These are phyloP conservation scores for Chironomus tentans DNA, from an alignment of 2,888 invertebrate genomes.

Conservation along the genomic window DNA sequence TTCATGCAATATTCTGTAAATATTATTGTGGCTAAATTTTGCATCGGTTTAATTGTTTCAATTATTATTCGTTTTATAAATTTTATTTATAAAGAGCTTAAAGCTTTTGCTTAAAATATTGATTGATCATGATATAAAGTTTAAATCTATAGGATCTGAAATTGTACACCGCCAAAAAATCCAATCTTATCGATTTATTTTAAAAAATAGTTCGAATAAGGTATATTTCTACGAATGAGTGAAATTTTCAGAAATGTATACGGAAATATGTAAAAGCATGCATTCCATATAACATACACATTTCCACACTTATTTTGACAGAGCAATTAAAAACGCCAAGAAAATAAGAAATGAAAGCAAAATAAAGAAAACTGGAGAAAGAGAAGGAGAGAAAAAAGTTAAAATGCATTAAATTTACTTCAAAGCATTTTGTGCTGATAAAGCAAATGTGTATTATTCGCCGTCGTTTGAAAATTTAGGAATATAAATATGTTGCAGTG, in stretches of 20 bases:
- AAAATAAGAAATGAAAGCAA: background rate
- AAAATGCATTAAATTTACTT: background rate
- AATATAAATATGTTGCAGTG: background rate
- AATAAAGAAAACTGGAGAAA: background rate
- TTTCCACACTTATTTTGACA: background rate
- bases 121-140: too few species aligned
- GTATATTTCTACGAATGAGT: too few species aligned
- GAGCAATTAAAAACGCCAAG: background rate
- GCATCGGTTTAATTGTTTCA: too few species aligned
- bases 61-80: too few species aligned
- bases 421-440: slow-evolving; percentile 4
- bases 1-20: too few species aligned
- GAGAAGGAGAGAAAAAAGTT: background rate
- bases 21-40: too few species aligned
- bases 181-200: too few species aligned
- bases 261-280: background rate
- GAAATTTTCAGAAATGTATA: background rate
- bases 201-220: too few species aligned
- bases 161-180: too few species aligned
- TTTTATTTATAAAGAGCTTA: too few species aligned
- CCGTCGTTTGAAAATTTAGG: background rate
- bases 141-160: too few species aligned
- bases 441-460: background rate
- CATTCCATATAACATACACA: background rate
- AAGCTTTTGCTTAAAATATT: too few species aligned